Percentiles rank a stretch among this genome's conserved stretches.
phyloP scores from a whole-genome alignment of 1,140 invertebrate species.

The Drosophila kanapiae region DNA sequence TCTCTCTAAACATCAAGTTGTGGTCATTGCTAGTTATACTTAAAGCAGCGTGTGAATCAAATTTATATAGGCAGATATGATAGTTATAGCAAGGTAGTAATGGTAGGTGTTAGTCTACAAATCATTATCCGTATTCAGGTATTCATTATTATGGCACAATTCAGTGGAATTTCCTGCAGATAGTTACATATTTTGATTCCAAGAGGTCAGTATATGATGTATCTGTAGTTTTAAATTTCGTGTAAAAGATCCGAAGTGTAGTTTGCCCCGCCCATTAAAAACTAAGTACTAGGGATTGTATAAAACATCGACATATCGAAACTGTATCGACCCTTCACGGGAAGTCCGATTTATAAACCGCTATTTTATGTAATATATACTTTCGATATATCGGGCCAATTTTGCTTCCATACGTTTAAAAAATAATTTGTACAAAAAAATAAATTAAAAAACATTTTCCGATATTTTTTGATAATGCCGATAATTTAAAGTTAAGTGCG shows the following conservation, averaged over 20 bases:
- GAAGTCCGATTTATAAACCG: no score
- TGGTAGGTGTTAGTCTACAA: conserved; percentile 17
- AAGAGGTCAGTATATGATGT: conserved; percentile 21
- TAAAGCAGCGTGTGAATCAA: conserved; percentile 22
- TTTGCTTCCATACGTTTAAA: no score
- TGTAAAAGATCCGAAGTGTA: conserved; percentile 12
- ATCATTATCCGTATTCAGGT: conserved; percentile 52
- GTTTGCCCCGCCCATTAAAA: neutral
- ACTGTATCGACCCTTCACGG: no score
- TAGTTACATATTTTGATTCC: conserved; percentile 23
- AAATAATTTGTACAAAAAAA: no score
- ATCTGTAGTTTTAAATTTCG: conserved; percentile 10
- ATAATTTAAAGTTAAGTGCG: no score
- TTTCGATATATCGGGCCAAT: no score
- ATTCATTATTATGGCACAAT: conserved; percentile 54
- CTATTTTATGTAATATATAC: no score
- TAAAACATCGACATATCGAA: no score
- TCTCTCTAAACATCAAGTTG: conserved; percentile 8
- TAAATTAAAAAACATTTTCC: no score
- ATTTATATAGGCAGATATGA: conserved; percentile 40
- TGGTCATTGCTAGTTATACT: conserved; percentile 10
- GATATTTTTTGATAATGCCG: no score
- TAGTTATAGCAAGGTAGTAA: conserved; percentile 9
- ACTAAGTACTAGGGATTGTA: neutral
- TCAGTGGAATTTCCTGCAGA: conserved; percentile 11